A percentile compares a stretch with the other conserved stretches of the same genome.
These are phyloP conservation scores for Liasis olivaceus DNA, from an alignment of 2,797 vertebrate species.

Conservation along the genomic window DNA sequence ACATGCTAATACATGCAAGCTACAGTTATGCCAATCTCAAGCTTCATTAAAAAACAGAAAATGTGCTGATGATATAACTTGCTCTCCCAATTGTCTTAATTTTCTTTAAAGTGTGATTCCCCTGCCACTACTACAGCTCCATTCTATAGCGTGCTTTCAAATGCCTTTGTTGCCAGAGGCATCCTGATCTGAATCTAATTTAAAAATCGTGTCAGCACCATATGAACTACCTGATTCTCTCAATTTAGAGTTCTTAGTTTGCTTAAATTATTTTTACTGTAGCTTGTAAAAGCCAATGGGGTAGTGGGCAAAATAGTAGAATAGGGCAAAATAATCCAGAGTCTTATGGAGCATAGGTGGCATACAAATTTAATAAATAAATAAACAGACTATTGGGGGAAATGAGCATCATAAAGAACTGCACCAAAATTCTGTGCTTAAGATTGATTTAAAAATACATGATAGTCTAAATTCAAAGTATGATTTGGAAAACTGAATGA, in stretches of 20 bases:
- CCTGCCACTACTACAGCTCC: not conserved
- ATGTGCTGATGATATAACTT: not conserved
- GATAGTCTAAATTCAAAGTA: not conserved
- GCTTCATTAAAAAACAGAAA: not conserved
- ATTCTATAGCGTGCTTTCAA: not conserved
- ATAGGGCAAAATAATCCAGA: not conserved
- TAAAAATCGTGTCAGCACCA: not conserved
- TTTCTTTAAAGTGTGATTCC: not conserved
- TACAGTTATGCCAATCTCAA: not conserved
- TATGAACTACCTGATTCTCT: not conserved
- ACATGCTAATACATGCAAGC: rapidly evolving
- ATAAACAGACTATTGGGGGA: not conserved
- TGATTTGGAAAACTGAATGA: not conserved
- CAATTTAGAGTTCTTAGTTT: not conserved
- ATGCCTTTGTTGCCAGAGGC: not conserved
- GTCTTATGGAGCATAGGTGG: not conserved
- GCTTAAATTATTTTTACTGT: not conserved
- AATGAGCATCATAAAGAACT: not conserved
- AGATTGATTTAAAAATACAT: not conserved
- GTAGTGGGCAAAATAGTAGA: not conserved
- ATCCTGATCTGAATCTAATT: not conserved
- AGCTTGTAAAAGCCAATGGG: not conserved
- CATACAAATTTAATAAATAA: not conserved
- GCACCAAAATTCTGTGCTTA: not conserved
- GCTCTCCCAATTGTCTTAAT: not conserved